A percentile compares a stretch with the other conserved stretches of the same genome.
These are phyloP conservation scores for Lutjanus erythropterus DNA, from an alignment of 2,113 vertebrate species.

Conservation along the genomic window DNA sequence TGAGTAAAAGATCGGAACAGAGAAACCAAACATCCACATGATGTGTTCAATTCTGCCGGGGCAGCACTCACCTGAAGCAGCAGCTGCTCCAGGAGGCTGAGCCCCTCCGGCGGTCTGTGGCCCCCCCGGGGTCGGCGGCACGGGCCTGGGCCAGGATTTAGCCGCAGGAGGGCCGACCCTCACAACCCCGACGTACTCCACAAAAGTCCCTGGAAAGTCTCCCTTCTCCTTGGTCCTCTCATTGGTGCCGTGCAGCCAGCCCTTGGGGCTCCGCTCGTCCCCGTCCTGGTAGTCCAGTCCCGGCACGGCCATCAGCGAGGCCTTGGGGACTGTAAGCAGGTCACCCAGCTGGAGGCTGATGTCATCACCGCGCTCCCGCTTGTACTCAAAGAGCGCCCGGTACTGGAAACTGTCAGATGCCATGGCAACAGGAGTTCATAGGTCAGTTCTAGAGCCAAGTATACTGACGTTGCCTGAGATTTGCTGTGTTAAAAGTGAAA, in stretches of 20 bases:
- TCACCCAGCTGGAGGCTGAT: constrained; percentile 87
- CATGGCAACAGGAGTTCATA: constrained; percentile 74
- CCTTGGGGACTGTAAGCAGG: constrained; percentile 83
- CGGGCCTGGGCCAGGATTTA: constrained; percentile 84
- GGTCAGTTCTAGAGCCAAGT: constrained; percentile 11
- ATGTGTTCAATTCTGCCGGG: neutral
- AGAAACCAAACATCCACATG: neutral
- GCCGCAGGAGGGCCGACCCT: constrained; percentile 30
- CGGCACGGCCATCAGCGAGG: constrained; percentile 71
- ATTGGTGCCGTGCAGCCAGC: constrained; percentile 88
- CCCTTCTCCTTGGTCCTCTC: constrained; percentile 88
- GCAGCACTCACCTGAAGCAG: constrained; percentile 82
- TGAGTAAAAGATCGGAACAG: neutral
- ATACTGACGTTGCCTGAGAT: constrained; percentile 34
- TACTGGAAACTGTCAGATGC: constrained; percentile 87
- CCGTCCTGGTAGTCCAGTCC: constrained; percentile 83
- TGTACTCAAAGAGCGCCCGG: constrained; percentile 87
- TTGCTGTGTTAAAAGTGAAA: neutral
- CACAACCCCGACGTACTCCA: constrained; percentile 85
- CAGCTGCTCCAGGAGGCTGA: constrained; percentile 57
- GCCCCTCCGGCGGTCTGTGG: constrained; percentile 9
- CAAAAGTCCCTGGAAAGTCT: constrained; percentile 88
- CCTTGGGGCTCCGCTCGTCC: constrained; percentile 83
- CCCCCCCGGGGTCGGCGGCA: constrained; percentile 74
- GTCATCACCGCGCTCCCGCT: constrained; percentile 85